Base-by-base conservation (phyloP, 2,797 vertebrate species). In the Parotocinclus haroldoi region DNA sequence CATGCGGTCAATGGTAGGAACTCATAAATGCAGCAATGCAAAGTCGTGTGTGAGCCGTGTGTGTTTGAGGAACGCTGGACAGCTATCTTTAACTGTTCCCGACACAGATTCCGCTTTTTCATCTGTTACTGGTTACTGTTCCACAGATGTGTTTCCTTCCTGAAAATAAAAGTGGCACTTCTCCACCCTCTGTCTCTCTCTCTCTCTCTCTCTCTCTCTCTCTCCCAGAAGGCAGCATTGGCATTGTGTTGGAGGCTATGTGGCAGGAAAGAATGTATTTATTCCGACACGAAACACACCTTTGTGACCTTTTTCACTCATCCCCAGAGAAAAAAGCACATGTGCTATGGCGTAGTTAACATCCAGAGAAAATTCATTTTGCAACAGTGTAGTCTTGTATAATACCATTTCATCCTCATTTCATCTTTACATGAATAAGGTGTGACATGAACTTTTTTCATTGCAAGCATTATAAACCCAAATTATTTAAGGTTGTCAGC, bases 81-180 rank as follows among this genome's bases (percentile, higher is more conserved):
- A 27, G 64, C 69, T 81, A 74, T 76, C 66, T 79, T 76, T 78
- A 76, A 74, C 63, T 61, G 44, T 57, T 76, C 75, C 79, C 66
- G 19, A 71, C 64, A 68, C 9, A 53, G 56, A 79, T 76, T 82
- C 73, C 69, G 58, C 78, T 78, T 78, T 77, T 78, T 69, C 57
- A 53, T 73, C 58, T 72, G 72, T 79, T 74, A 63, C 76, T 74
- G 72, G 74, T 76, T 77, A 58, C 78, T 75, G 74, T 76, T 80
- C 75, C 71, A 76, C 79, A 80, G 79, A 81, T 80, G 76, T 61
- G 65, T 56, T 81, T 81, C 79, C 81, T 79, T 83, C 81, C 78
- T 81, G 69, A 83, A 80, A 78, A 72, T 69, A 79, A 79, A 80
- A 73, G 71, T 56, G 66, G 72, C 55, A 75, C 76, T 78, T 80